Conservation (phyloP, 2,888 invertebrate species). For the Arrhopalites spinosus region DNA sequence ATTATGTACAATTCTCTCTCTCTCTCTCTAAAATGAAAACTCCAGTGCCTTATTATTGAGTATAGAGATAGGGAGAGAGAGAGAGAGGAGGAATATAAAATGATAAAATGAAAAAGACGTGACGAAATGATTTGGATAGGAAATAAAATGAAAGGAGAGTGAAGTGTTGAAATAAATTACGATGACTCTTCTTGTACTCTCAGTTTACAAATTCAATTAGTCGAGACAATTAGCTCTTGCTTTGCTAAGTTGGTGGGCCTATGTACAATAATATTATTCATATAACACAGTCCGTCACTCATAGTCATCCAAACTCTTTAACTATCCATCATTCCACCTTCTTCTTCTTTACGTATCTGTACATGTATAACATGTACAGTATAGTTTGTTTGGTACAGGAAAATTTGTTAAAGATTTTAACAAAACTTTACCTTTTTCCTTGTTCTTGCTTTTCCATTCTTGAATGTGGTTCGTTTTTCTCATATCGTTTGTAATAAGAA, state of each 20-base stretch:
- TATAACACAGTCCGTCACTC: background rate
- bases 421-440: too few relatives aligned
- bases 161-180: constrained; percentile 30
- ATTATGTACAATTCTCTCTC: constrained; percentile 5
- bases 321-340: background rate
- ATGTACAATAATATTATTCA: background rate
- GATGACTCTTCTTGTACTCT: background rate
- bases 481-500: too few relatives aligned
- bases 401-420: background rate
- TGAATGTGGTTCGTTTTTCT: too few relatives aligned
- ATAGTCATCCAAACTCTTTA: background rate
- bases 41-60: background rate
- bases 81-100: background rate
- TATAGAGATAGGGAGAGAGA: background rate
- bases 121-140: background rate
- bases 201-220: constrained; percentile 24
- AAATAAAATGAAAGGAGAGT: constrained; percentile 15
- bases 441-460: too few relatives aligned
- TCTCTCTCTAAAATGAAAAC: background rate
- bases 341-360: background rate
- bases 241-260: constrained; percentile 2
- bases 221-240: constrained; percentile 17
- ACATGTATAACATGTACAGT: background rate
- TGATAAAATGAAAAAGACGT: constrained; percentile 9
- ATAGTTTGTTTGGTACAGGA: background rate